Evolutionary conservation across 92 coral and sea anemone genomes (phyloP), one percentile per base, ranked within the genome.

Genomic region (Zoanthus sociatus): DNA sequence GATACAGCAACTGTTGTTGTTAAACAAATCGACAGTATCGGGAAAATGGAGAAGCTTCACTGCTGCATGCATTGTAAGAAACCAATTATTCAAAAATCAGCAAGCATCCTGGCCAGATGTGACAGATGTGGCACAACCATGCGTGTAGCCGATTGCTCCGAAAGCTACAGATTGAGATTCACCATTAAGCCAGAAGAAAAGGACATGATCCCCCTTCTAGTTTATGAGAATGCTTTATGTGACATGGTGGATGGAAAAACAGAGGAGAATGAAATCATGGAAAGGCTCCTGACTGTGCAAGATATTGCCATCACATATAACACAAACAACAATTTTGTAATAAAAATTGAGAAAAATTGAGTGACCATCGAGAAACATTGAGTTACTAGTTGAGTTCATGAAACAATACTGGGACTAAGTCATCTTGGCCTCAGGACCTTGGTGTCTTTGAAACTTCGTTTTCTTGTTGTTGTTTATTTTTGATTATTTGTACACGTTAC

Each of bases 141-240:
- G 71, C 71, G 37, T 66, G 71, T 66, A 66, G 71, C 71, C 37
- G 71, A 66, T 66, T 66, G 71, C 71, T 66, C 71, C 32, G 71
- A 66, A 66, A 66, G 71, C 71, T 66, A 26, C 71, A 66, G 71
- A 66, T 66, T 66, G 71, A 66, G 71, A 66, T 66, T 66, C 71
- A 66, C 71, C 71, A 66, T 66, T 66, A 17, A 66, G 71, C 71
- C 71, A 66, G 71, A 66, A 66, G 71, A 66, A 66, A 66, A 66
- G 71, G 71, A 66, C 71, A 66, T 66, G 71, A 66, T 66, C 71
- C 71, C 71, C 71, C 71, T 66, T 66, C 71, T 66, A 66, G 71
- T 66, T 66, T 66, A 66, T 66, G 71, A 66, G 71, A 66, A 66
- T n/a, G 71, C 37, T 18, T 66, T 66, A 66, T 66, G 71, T 66